phyloP scores from a whole-genome alignment of 2,113 vertebrate genomes.

The Eonycteris spelaea region DNA sequence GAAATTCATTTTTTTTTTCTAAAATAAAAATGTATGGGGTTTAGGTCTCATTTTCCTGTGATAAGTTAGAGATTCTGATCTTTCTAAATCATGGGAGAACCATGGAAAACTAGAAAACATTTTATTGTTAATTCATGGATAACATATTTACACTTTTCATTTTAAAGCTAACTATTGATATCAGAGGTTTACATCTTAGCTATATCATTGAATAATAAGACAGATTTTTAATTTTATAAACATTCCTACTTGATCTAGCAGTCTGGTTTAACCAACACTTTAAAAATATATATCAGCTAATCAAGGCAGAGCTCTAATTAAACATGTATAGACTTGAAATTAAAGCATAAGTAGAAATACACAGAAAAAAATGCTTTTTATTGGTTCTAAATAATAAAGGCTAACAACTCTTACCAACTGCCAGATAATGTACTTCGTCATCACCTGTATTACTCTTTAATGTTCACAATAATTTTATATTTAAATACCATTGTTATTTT shows the following conservation, averaged over 20 bases:
- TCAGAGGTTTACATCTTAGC: not conserved
- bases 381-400: not conserved
- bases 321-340: not conserved
- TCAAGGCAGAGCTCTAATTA: not conserved
- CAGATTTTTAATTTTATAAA: conserved; percentile 4
- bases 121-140: not conserved
- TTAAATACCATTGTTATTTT: not conserved
- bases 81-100: not conserved
- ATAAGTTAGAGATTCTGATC: not conserved
- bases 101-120: not conserved
- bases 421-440: not conserved
- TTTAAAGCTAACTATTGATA: not conserved
- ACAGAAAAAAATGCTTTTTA: not conserved
- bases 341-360: not conserved
- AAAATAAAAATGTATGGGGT: not conserved
- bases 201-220: not conserved
- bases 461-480: not conserved
- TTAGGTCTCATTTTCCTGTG: not conserved
- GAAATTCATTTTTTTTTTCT: not conserved
- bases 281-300: not conserved
- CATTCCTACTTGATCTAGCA: not conserved
- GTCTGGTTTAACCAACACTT: not conserved
- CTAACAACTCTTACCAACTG: not conserved
- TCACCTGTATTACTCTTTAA: not conserved
- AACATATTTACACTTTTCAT: not conserved